Evolutionary conservation across 1,140 invertebrate genomes (phyloP).

Genomic region (Heliconius hermathena): DNA sequence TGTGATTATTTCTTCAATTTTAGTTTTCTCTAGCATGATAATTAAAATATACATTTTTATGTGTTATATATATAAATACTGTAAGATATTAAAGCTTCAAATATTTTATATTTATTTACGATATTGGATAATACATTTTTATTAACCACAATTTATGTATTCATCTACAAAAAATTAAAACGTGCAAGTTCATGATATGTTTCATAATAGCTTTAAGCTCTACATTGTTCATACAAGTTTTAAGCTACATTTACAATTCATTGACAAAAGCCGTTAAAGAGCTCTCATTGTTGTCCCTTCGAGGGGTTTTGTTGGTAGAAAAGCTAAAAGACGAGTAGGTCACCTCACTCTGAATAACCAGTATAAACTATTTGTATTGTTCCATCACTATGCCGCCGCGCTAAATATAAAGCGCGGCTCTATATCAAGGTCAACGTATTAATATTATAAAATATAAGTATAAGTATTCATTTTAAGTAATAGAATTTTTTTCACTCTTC

Average conservation of each 20-base stretch:
- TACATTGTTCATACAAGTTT: neutral
- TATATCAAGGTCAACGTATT: neutral
- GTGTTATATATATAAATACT: neutral
- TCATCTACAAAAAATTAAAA: neutral
- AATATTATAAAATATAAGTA: neutral
- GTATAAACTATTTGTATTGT: constrained; percentile 18
- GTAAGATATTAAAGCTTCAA: neutral
- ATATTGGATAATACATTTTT: neutral
- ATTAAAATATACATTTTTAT: no score
- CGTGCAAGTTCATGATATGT: neutral
- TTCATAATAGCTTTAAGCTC: constrained; percentile 5
- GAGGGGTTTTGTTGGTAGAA: constrained; percentile 17
- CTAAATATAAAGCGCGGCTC: neutral
- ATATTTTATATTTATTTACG: no score
- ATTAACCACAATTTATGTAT: neutral
- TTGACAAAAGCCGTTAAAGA: constrained; percentile 13
- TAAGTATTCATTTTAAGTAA: neutral
- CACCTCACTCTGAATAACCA: constrained; percentile 20
- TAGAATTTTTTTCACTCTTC: no score
- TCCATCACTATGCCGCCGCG: neutral
- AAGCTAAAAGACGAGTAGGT: constrained; percentile 8
- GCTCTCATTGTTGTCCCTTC: constrained; percentile 14
- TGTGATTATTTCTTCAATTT: constrained; percentile 22
- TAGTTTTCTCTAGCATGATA: neutral
- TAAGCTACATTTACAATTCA: constrained; percentile 6